These are phyloP conservation scores for Tipula unca DNA, from an alignment of 2,888 invertebrate genomes.

Conservation along the genomic window DNA sequence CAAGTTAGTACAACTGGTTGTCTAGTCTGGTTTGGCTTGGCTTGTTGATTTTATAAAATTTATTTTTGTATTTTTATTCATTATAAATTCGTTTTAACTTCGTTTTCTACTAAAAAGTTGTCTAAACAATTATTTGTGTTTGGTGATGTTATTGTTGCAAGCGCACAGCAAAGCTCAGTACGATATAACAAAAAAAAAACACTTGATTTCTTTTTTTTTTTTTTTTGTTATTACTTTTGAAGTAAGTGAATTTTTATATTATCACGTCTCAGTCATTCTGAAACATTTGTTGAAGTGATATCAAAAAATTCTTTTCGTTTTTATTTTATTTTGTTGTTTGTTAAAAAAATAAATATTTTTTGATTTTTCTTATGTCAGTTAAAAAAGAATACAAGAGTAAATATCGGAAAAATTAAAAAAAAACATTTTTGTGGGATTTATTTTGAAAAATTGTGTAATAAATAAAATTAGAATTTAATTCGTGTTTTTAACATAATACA, in stretches of 20 bases:
- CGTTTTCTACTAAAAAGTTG: slow-evolving; percentile 1
- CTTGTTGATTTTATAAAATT: slow-evolving; percentile 17
- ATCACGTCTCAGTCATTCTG: slow-evolving; percentile 18
- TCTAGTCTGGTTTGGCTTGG: slow-evolving; percentile 18
- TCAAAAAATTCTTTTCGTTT: not conserved
- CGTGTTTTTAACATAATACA: not conserved
- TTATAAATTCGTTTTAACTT: slow-evolving; percentile 17
- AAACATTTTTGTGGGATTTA: not conserved
- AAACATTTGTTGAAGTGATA: slow-evolving; percentile 16
- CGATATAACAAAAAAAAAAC: not conserved
- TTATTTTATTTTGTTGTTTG: not conserved
- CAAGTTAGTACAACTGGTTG: slow-evolving; percentile 15
- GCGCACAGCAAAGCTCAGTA: not conserved
- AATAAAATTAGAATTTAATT: not conserved
- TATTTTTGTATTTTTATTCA: slow-evolving; percentile 15
- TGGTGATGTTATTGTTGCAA: slow-evolving; percentile 2
- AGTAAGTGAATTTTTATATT: slow-evolving; percentile 18
- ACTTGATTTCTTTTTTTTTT: not conserved
- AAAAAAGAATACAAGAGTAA: not conserved
- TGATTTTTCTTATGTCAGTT: not conserved
- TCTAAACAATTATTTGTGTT: not conserved
- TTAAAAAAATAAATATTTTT: not conserved
- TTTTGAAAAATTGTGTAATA: not conserved
- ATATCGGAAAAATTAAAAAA: not conserved
- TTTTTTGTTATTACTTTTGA: slow-evolving; percentile 1